Percentiles rank a stretch among this genome's conserved stretches.
These are phyloP conservation scores for Thamnophis elegans DNA, from an alignment of 2,797 vertebrate genomes.

Conservation along the genomic window DNA sequence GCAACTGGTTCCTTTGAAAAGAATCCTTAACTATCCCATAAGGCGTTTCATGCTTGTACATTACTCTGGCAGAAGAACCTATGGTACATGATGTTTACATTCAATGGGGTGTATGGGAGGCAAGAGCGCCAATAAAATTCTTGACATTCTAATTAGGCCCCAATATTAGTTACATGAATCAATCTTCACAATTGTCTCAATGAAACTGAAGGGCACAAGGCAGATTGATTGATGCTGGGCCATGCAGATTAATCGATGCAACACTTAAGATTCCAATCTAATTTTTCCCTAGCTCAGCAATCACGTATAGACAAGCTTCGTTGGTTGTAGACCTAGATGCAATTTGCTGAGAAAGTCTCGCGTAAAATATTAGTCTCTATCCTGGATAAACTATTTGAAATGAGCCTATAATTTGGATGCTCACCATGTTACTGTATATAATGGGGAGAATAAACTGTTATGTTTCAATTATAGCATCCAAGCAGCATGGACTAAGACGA, in stretches of 20 bases:
- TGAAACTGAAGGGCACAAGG: not conserved
- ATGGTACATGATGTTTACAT: not conserved
- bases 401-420: not conserved
- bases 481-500: not conserved
- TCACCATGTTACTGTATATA: not conserved
- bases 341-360: not conserved
- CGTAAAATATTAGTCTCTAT: not conserved
- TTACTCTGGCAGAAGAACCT: not conserved
- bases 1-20: not conserved
- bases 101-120: not conserved
- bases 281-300: not conserved
- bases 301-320: not conserved
- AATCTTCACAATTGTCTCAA: not conserved
- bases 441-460: not conserved
- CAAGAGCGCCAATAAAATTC: not conserved
- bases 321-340: not conserved
- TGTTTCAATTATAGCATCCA: not conserved
- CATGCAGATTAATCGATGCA: not conserved
- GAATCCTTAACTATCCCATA: not conserved
- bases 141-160: not conserved
- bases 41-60: not conserved
- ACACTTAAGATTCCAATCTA: not conserved
- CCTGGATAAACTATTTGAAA: not conserved
- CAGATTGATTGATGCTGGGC: not conserved
- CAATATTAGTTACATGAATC: not conserved